Evolutionary conservation across 1,140 invertebrate genomes (phyloP), one percentile per base, ranked within the genome.

Genomic region (Drosophila triauraria): DNA sequence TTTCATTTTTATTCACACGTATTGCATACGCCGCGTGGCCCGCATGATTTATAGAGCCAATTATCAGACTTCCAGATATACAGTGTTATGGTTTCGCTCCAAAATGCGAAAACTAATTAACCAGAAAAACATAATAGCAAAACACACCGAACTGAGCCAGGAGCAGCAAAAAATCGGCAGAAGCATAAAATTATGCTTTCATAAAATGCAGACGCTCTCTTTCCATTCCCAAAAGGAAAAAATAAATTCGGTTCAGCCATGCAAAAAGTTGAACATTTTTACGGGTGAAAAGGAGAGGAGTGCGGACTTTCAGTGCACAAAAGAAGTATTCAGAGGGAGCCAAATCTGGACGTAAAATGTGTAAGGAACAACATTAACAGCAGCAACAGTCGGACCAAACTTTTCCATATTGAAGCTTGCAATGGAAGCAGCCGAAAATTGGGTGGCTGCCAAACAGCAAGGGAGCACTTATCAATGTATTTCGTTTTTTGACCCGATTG

Each of bases 71-170:
- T 17, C 3, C 10, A 35, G 3, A 10, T 17, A 23, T 12, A 67
- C 15, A 23, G 15, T 38, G 56, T 42, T 63, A 59, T 67, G 59
- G 25, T 59, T 59, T 13, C 30, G 44, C 57, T 60, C 30, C 35
- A n/a, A 68, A 67, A 42, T 32, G 27, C 35, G 44, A 60, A 67
- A 72, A 51, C 69, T 72, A 72, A 72, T 72, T 72, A 72, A 20
- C 35, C 65, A 72, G 69, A 70, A 72, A 59, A 67, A 23, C 32
- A 57, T 47, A 65, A 58, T 46, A 35, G 20, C 40, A 25, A 56
- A 15, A n/a, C 38, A 63, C 20, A 51, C 13, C 46, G 13, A 61
- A 42, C 23, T 20, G 15, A 20, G 17, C 32, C 2, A 35, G n/a
- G 5, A 68, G 30, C 30, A 25, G 57, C 13, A 25, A 51, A 43